A percentile compares a stretch with the other conserved stretches of the same genome.
Evolutionary conservation across 2,797 vertebrate species (phyloP).

Genomic region (Cirrhinus molitorella): DNA sequence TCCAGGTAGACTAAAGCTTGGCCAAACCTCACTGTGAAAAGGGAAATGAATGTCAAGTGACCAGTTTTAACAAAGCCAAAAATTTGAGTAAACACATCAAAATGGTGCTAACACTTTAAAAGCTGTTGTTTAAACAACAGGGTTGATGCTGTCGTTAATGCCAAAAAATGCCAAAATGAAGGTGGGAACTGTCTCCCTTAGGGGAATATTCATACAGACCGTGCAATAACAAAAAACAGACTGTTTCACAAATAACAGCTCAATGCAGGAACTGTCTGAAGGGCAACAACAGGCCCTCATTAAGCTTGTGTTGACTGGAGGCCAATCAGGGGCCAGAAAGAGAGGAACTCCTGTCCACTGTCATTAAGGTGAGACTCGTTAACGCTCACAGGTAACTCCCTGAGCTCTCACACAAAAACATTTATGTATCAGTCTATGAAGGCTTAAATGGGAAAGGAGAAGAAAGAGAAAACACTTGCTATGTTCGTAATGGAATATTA

Average conservation of each 20-base stretch:
- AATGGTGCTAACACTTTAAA: background rate
- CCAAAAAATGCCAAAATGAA: constrained; percentile 15
- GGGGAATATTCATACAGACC: constrained; percentile 53
- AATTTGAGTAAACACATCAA: constrained; percentile 33
- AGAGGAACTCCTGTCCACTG: constrained; percentile 60
- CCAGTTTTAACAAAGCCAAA: constrained; percentile 4
- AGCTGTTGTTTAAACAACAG: constrained; percentile 32
- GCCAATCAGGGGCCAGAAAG: constrained; percentile 59
- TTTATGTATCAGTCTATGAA: constrained; percentile 47
- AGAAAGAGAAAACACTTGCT: constrained; percentile 3
- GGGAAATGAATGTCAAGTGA: background rate
- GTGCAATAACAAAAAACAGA: constrained; percentile 60
- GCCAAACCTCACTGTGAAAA: background rate
- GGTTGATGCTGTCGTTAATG: constrained; percentile 32
- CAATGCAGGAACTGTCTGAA: constrained; percentile 57
- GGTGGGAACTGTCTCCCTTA: constrained; percentile 43
- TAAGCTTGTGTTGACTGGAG: constrained; percentile 65
- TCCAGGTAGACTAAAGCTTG: background rate
- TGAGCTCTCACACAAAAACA: constrained; percentile 51
- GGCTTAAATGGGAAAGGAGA: constrained; percentile 1
- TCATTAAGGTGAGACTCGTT: constrained; percentile 65
- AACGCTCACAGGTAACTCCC: constrained; percentile 65
- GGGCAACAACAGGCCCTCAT: constrained; percentile 47
- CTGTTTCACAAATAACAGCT: constrained; percentile 62
- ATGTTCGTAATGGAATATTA: background rate